Percentiles rank a stretch among this genome's conserved stretches.
Evolutionary conservation across 1,140 invertebrate genomes (phyloP).

Genomic region (Drusus annulatus): DNA sequence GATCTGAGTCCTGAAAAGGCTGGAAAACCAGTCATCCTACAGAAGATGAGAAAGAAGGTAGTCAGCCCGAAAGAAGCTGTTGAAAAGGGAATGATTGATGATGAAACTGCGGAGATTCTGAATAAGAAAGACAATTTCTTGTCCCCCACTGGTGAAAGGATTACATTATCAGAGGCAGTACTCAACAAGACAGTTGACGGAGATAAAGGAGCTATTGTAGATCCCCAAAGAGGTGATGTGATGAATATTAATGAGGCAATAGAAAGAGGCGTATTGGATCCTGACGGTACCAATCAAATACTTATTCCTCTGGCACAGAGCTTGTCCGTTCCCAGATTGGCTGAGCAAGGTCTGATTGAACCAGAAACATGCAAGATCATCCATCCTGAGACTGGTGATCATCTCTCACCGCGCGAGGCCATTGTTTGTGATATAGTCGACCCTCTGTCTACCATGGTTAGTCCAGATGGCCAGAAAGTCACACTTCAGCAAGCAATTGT

Average conservation of each 20-base stretch:
- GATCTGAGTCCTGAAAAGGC: constrained; percentile 73
- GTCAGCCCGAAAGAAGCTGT: constrained; percentile 81
- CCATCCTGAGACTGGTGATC: constrained; percentile 89
- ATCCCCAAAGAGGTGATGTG: constrained; percentile 85
- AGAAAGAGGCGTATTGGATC: constrained; percentile 87
- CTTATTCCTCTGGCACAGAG: constrained; percentile 87
- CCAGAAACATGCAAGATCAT: constrained; percentile 84
- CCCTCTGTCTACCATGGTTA: constrained; percentile 77
- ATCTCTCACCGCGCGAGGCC: constrained; percentile 84
- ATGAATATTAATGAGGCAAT: constrained; percentile 89
- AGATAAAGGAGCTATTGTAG: constrained; percentile 83
- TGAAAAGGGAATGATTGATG: constrained; percentile 82
- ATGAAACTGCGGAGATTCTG: constrained; percentile 80
- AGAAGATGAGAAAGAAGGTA: constrained; percentile 84
- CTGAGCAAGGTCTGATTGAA: constrained; percentile 88
- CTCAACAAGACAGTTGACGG: constrained; percentile 83
- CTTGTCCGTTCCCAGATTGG: constrained; percentile 85
- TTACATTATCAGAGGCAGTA: constrained; percentile 85
- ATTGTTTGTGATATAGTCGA: constrained; percentile 91
- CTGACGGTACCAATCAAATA: constrained; percentile 81
- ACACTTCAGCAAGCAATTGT: constrained; percentile 87
- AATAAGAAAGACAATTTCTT: constrained; percentile 71
- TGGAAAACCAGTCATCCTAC: constrained; percentile 80
- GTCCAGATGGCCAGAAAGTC: constrained; percentile 75
- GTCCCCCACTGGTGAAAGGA: constrained; percentile 73